A percentile compares a stretch with the other conserved stretches of the same genome.
Evolutionary conservation across 2,797 vertebrate species (phyloP).

Genomic region (Moxostoma hubbsi): DNA sequence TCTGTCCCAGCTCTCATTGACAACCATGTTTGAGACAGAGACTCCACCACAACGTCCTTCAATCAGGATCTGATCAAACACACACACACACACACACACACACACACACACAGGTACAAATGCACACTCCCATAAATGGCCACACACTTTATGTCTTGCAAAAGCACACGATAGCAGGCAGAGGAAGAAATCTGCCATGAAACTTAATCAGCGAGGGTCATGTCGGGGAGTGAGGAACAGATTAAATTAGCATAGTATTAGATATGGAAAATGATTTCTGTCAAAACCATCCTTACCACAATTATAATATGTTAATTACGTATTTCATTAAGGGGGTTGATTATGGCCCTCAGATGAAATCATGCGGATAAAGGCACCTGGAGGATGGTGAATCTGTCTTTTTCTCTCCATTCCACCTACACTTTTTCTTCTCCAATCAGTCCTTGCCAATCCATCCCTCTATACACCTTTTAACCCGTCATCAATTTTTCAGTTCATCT

Average conservation of each 20-base stretch:
- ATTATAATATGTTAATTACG: constrained; percentile 99
- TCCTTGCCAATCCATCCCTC: constrained; percentile 34
- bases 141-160: background rate
- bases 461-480: constrained; percentile 57
- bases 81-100: constrained; percentile 32
- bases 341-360: constrained; percentile 95
- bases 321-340: constrained; percentile 98
- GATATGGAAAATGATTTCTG: constrained; percentile 99
- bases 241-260: constrained; percentile 99
- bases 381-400: constrained; percentile 76
- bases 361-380: constrained; percentile 88
- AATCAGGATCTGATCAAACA: constrained; percentile 67
- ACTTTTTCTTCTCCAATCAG: constrained; percentile 42
- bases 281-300: constrained; percentile 97
- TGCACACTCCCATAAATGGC: background rate
- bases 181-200: constrained; percentile 85
- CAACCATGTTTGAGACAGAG: constrained; percentile 69
- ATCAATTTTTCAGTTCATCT: constrained; percentile 60
- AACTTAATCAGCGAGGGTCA: constrained; percentile 98
- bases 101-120: constrained; percentile 1
- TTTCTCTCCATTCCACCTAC: constrained; percentile 36
- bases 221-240: constrained; percentile 90
- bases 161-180: constrained; percentile 28
- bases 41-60: constrained; percentile 75
- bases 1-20: constrained; percentile 61